These are phyloP conservation scores for Drosophila rellima DNA, from an alignment of 2,888 invertebrate species.

Conservation along the genomic window DNA sequence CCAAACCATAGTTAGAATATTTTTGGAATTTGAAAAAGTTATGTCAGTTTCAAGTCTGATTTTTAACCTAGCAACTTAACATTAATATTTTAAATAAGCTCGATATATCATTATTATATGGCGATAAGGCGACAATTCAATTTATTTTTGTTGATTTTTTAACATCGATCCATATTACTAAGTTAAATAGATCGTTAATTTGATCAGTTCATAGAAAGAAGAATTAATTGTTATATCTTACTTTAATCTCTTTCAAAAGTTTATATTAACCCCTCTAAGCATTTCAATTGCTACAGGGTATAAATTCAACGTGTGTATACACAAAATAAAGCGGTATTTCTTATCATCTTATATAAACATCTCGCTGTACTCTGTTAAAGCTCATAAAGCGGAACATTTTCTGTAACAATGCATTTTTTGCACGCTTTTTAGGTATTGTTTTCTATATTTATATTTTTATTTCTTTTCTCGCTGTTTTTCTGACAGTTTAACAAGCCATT, in stretches of 20 bases:
- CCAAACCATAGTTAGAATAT: too few relatives aligned
- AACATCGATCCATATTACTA: too few relatives aligned
- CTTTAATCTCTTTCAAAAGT: background rate
- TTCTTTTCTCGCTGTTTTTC: slow-evolving; percentile 21
- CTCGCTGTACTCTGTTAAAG: slow-evolving; percentile 20
- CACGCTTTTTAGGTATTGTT: slow-evolving; percentile 39
- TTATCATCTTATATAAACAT: slow-evolving; percentile 26
- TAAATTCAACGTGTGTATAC: background rate
- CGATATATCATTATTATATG: too few relatives aligned
- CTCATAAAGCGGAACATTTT: slow-evolving; percentile 53
- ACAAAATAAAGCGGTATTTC: slow-evolving; percentile 5
- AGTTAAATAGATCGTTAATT: too few relatives aligned
- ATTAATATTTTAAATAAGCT: too few relatives aligned
- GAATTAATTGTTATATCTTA: too few relatives aligned
- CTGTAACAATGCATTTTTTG: slow-evolving; percentile 53
- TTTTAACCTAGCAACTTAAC: too few relatives aligned
- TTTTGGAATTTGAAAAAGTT: too few relatives aligned
- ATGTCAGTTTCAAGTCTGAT: too few relatives aligned
- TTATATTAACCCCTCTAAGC: background rate
- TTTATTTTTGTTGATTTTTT: too few relatives aligned
- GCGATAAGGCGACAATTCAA: too few relatives aligned
- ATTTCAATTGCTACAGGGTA: slow-evolving; percentile 1
- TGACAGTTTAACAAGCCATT: slow-evolving; percentile 51
- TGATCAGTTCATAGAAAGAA: too few relatives aligned
- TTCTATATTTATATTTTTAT: slow-evolving; percentile 28